Percentiles rank a stretch among this genome's conserved stretches.
Evolutionary conservation across 2,888 invertebrate genomes (phyloP).

Genomic region (Isoperla grammatica): DNA sequence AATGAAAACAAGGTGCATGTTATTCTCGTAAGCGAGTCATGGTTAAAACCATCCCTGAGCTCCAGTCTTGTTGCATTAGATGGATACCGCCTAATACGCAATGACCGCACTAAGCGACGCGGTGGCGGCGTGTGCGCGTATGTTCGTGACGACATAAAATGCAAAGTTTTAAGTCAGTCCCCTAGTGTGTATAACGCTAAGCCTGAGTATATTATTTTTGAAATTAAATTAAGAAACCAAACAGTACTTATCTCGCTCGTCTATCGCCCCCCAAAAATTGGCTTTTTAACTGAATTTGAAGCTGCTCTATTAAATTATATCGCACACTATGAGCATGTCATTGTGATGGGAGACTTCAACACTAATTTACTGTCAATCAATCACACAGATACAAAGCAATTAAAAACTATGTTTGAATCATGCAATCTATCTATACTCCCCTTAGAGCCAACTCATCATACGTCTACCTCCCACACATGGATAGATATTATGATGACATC

Average conservation of each 20-base stretch:
- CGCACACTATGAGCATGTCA: background rate
- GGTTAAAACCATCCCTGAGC: too few species aligned
- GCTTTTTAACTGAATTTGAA: constrained; percentile 1
- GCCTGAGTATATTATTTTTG: constrained; percentile 5
- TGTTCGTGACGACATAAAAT: background rate
- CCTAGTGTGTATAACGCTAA: background rate
- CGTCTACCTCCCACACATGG: constrained; percentile 5
- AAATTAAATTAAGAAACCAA: background rate
- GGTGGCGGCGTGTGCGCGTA: too few species aligned
- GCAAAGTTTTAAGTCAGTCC: constrained; percentile 4
- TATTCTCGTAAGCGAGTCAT: too few species aligned
- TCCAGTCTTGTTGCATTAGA: too few species aligned
- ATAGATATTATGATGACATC: constrained; percentile 6
- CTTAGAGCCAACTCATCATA: constrained; percentile 1
- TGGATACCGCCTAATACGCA: too few species aligned
- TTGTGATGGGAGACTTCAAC: constrained; percentile 9
- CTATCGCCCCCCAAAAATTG: constrained; percentile 12
- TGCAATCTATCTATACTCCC: background rate
- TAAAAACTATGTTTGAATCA: background rate
- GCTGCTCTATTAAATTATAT: background rate
- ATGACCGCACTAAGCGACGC: too few species aligned
- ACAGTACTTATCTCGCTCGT: background rate
- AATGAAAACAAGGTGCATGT: too few species aligned
- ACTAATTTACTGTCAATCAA: background rate
- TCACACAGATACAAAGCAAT: background rate